Conservation (phyloP, 2,888 invertebrate species). For the Tryphoninae sp. region DNA sequence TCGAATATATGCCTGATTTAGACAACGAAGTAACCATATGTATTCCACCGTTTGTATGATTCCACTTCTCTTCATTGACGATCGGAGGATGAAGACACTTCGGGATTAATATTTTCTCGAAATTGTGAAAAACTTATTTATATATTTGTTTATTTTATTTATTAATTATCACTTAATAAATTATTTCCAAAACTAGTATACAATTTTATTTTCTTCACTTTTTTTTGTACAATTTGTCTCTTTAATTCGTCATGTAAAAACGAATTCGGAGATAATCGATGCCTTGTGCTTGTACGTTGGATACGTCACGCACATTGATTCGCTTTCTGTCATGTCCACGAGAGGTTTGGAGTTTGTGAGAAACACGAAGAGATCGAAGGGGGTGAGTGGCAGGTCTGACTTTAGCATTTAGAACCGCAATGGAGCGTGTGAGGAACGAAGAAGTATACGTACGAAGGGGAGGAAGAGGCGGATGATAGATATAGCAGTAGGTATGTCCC, state of each 20-base stretch:
- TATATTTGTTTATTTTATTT: no score
- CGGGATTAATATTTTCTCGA: not conserved
- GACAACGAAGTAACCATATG: conserved; percentile 70
- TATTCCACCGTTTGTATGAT: not conserved
- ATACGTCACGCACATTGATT: conserved; percentile 44
- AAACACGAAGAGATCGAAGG: conserved; percentile 42
- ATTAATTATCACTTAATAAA: no score
- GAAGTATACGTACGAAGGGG: not conserved
- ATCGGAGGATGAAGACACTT: no score
- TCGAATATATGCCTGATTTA: conserved; percentile 80
- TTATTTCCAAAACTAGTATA: no score
- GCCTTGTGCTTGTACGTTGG: not conserved
- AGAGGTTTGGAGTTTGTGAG: conserved; percentile 35
- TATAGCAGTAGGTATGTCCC: conserved; percentile 38
- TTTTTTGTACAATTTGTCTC: no score
- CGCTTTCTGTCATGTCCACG: conserved; percentile 24
- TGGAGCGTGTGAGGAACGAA: conserved; percentile 72
- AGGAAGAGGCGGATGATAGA: not conserved
- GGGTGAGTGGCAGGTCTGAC: conserved; percentile 68
- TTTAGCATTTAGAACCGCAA: conserved; percentile 79
- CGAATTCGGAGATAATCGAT: no score
- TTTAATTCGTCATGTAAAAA: no score
- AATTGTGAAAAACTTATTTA: not conserved
- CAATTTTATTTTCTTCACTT: no score
- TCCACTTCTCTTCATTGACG: not conserved